Conservation (phyloP, 1,140 invertebrate genomes). For the Zaprionus vittiger region DNA sequence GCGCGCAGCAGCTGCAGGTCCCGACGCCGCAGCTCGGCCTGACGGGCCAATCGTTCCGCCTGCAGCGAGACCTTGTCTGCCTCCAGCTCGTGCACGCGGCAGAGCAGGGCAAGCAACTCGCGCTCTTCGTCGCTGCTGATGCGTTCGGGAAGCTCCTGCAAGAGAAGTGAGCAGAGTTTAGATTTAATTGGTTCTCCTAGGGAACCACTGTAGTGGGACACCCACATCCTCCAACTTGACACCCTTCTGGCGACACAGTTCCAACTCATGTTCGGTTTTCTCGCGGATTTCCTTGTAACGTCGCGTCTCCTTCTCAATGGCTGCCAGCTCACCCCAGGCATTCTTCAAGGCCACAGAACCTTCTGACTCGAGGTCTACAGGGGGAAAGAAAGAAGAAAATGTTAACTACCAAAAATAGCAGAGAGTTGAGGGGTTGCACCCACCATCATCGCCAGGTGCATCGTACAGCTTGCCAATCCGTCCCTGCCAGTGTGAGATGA, state of each 20-base stretch:
- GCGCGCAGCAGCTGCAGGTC: slow-evolving; percentile 93
- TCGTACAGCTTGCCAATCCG: slow-evolving; percentile 90
- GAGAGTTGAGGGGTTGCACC: not conserved
- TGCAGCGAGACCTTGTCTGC: slow-evolving; percentile 94
- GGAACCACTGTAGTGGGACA: not conserved
- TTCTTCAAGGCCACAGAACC: slow-evolving; percentile 91
- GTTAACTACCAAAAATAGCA: not conserved
- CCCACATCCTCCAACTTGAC: slow-evolving; percentile 92
- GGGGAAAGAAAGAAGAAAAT: not conserved
- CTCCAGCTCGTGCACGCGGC: slow-evolving; percentile 95
- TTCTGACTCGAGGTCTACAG: slow-evolving; percentile 85
- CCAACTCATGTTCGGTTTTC: slow-evolving; percentile 91
- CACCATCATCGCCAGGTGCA: slow-evolving; percentile 74
- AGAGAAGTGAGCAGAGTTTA: not conserved
- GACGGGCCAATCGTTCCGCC: slow-evolving; percentile 92
- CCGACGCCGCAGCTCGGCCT: slow-evolving; percentile 93
- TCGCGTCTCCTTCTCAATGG: slow-evolving; percentile 93
- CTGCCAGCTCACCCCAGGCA: slow-evolving; percentile 93
- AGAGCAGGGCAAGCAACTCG: slow-evolving; percentile 92
- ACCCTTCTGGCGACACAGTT: slow-evolving; percentile 90
- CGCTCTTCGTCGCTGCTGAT: slow-evolving; percentile 94
- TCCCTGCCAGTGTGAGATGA: slow-evolving; percentile 94
- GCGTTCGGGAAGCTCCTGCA: slow-evolving; percentile 91
- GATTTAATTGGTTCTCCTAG: no score
- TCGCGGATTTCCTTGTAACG: slow-evolving; percentile 90